phyloP scores from a whole-genome alignment of 2,113 vertebrate species.

The Phyllopteryx taeniolatus region DNA sequence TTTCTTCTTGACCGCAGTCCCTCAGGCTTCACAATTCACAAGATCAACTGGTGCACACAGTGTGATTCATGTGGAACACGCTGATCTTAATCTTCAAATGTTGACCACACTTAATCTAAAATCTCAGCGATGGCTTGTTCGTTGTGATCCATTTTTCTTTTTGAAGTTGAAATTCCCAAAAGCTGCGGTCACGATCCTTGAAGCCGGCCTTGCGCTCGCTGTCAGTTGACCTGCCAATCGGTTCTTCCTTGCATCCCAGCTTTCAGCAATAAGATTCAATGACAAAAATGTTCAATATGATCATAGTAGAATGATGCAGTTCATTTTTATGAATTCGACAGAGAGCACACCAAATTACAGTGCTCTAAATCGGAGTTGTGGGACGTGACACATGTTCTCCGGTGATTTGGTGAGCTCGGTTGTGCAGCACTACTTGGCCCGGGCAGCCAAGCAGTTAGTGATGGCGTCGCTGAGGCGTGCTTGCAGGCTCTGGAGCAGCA shows the following conservation, averaged over 20 bases:
- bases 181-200: constrained; percentile 4
- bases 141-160: not conserved
- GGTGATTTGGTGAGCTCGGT: constrained; percentile 28
- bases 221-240: constrained; percentile 13
- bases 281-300: constrained; percentile 23
- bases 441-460: constrained; percentile 49
- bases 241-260: constrained; percentile 14
- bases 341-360: constrained; percentile 1
- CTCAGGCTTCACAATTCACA: not conserved
- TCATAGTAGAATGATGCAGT: not conserved
- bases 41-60: not conserved
- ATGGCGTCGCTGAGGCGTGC: constrained; percentile 61
- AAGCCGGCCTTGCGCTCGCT: constrained; percentile 8
- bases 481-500: constrained; percentile 47
- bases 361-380: constrained; percentile 5
- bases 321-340: not conserved
- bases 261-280: constrained; percentile 1
- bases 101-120: not conserved
- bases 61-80: constrained; percentile 14
- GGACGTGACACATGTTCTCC: constrained; percentile 25
- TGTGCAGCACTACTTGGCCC: constrained; percentile 33
- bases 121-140: constrained; percentile 5
- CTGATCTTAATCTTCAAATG: constrained; percentile 7
- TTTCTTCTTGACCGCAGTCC: constrained; percentile 20
- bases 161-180: constrained; percentile 5